Percentiles rank a stretch among this genome's conserved stretches.
Evolutionary conservation across 2,888 invertebrate genomes (phyloP).

Genomic region (Parthenolecanium corni): DNA sequence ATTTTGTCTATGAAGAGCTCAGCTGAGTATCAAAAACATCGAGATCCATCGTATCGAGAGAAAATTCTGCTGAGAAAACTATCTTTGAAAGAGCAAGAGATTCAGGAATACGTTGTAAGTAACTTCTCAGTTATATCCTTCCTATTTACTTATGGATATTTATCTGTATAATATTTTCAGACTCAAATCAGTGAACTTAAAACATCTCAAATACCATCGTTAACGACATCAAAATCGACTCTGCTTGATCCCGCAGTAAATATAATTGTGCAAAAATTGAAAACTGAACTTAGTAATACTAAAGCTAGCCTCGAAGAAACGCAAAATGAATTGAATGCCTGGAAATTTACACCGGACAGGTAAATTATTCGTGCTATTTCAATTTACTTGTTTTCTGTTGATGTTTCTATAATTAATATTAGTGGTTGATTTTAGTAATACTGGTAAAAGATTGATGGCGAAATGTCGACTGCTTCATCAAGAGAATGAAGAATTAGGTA

Average conservation of each 20-base stretch:
- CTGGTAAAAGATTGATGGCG: conserved; percentile 94
- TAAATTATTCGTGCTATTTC: conserved; percentile 35
- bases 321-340: conserved; percentile 92
- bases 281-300: conserved; percentile 77
- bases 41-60: conserved; percentile 51
- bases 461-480: conserved; percentile 88
- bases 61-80: conserved; percentile 82
- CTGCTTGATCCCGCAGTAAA: conserved; percentile 92
- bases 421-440: conserved; percentile 52
- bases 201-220: conserved; percentile 69
- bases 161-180: conserved; percentile 43
- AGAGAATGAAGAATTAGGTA: conserved; percentile 94
- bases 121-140: neutral
- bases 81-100: conserved; percentile 91
- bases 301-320: conserved; percentile 89
- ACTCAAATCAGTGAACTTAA: conserved; percentile 89
- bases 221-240: conserved; percentile 63
- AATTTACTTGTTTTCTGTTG: neutral
- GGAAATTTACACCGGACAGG: conserved; percentile 99
- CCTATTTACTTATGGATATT: neutral
- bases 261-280: conserved; percentile 77
- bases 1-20: conserved; percentile 10
- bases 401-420: neutral
- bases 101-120: conserved; percentile 89
- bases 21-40: conserved; percentile 21